Evolutionary conservation across 2,797 vertebrate species (phyloP), one percentile per base, ranked within the genome.

Genomic region (Erethizon dorsatum): DNA sequence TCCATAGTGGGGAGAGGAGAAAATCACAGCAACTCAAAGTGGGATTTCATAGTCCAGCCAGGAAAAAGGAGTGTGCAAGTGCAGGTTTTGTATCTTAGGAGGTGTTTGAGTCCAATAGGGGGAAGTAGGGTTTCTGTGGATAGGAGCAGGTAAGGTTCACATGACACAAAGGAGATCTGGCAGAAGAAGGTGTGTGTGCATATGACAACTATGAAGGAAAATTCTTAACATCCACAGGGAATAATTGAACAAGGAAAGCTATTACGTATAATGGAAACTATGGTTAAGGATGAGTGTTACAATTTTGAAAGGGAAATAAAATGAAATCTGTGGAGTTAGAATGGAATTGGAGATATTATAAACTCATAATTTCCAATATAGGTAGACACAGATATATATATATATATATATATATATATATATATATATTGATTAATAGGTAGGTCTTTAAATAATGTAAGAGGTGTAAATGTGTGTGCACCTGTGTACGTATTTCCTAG

Each of bases 191-290:
- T 67, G 6, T n/a, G 33, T n/a, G 65, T 67, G 28, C 61, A 28
- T n/a, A 13, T 18, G 13, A n/a, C 28, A 28, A 63, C 61, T 56
- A 41, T 54, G n/a, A 88, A 33, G 28, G 6, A 17, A 88, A 24
- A 71, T 59, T 83, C 67, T 69, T 91, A 83, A 63, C 31, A 86
- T 86, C 31, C 2, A 65, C 31, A 7, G 8, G 11, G 4, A 75
- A 67, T 90, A 61, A 92, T 67, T 9, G 92, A 85, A 84, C 63
- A n/a, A 90, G 28, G 22, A 90, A 85, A 67, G 65, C 45, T 80
- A 24, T 47, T 80, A 65, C 52, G 15, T n/a, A 73, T n/a, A 56
- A 63, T 92, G 50, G 26, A 12, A 92, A 9, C 22, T 33, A 89
- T 37, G 13, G 15, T 85, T 67, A 59, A 50, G 65, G 75, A 89